phyloP scores from a whole-genome alignment of 2,113 vertebrate species.

The Gymnobelideus leadbeateri region DNA sequence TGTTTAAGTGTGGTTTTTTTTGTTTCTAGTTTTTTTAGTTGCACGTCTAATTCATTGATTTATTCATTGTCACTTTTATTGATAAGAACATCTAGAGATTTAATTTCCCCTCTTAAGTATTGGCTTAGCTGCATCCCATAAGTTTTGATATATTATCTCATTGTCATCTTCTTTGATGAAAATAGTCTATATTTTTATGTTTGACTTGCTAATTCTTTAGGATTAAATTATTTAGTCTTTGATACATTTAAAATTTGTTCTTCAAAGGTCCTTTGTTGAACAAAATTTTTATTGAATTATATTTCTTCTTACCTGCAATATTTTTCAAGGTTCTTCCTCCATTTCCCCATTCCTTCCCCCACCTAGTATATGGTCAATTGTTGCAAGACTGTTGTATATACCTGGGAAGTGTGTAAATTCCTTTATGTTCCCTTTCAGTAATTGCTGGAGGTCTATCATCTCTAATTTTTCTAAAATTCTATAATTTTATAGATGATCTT shows the following conservation, averaged over 20 bases:
- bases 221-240: neutral
- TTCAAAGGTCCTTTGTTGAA: neutral
- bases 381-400: neutral
- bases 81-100: neutral
- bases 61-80: neutral
- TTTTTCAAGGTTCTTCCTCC: neutral
- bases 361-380: neutral
- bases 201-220: neutral
- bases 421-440: neutral
- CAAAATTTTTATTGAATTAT: neutral
- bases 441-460: neutral
- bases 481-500: neutral
- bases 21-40: neutral
- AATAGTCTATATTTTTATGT: neutral
- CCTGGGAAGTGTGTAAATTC: neutral
- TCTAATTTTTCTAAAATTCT: neutral
- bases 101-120: neutral
- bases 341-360: neutral
- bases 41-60: neutral
- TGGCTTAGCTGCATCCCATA: neutral
- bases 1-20: neutral
- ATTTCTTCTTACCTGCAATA: neutral
- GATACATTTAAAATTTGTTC: neutral
- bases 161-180: neutral
- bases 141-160: neutral